Percentiles rank a stretch among this genome's conserved stretches.
Evolutionary conservation across 1,140 invertebrate genomes (phyloP).

Genomic region (Pseudomyrmex flavicornis): DNA sequence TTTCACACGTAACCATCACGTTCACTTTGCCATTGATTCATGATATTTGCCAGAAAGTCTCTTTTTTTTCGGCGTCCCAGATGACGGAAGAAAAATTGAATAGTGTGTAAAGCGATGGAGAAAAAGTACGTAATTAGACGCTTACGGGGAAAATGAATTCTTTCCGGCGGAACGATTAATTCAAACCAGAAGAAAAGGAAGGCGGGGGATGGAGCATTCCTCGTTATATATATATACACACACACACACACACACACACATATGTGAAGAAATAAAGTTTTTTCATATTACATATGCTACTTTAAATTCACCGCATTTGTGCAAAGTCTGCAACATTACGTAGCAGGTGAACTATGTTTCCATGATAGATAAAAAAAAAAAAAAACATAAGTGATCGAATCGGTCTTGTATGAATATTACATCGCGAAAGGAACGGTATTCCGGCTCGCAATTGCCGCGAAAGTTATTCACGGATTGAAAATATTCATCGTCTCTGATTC

Average conservation of each 20-base stretch:
- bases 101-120: conserved; percentile 3
- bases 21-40: conserved; percentile 1
- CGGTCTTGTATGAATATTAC: no score
- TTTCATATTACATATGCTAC: background rate
- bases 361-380: no score
- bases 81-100: background rate
- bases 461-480: conserved; percentile 4
- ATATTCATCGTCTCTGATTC: background rate
- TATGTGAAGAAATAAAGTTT: no score
- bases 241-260: background rate
- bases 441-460: no score
- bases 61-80: background rate
- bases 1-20: background rate
- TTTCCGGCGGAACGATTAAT: conserved; percentile 77
- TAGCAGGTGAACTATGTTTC: no score
- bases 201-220: conserved; percentile 12
- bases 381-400: no score
- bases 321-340: no score
- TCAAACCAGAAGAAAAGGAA: conserved; percentile 13
- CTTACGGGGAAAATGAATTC: conserved; percentile 74
- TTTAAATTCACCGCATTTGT: no score
- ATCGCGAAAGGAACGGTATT: no score
- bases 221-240: background rate
- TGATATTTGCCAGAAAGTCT: conserved; percentile 13
- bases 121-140: conserved; percentile 77